Conservation (phyloP, 2,797 vertebrate species). For the Falco concolor region DNA sequence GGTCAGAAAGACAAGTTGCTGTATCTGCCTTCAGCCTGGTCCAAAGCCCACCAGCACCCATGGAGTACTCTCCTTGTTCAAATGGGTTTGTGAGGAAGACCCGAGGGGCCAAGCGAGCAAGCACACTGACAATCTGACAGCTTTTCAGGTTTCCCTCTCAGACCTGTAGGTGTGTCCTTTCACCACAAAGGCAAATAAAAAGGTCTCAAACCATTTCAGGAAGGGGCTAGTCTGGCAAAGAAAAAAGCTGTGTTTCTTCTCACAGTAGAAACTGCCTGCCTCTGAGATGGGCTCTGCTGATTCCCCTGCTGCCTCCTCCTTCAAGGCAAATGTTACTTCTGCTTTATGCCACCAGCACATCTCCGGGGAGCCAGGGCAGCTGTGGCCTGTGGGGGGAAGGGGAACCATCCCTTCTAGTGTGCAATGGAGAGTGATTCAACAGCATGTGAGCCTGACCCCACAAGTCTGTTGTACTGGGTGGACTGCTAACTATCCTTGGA, state of each 20-base stretch:
- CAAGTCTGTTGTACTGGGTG: neutral
- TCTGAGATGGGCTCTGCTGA: neutral
- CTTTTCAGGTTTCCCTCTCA: neutral
- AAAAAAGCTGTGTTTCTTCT: neutral
- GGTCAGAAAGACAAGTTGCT: neutral
- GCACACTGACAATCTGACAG: neutral
- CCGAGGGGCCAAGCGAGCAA: neutral
- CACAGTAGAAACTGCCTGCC: neutral
- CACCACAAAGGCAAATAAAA: neutral
- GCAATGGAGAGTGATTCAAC: neutral
- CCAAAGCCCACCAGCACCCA: neutral
- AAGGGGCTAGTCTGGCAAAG: neutral
- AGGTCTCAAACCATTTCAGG: neutral
- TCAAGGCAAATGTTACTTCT: neutral
- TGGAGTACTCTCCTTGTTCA: neutral
- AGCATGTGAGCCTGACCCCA: neutral
- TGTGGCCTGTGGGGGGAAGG: neutral
- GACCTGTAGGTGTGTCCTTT: neutral
- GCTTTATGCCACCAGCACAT: neutral
- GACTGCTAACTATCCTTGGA: neutral
- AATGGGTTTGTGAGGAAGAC: neutral
- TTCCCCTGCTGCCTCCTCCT: neutral
- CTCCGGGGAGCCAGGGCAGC: neutral
- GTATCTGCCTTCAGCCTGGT: neutral
- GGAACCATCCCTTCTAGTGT: neutral